Conservation (phyloP, 2,888 invertebrate species). For the Cheilosia pagana region DNA sequence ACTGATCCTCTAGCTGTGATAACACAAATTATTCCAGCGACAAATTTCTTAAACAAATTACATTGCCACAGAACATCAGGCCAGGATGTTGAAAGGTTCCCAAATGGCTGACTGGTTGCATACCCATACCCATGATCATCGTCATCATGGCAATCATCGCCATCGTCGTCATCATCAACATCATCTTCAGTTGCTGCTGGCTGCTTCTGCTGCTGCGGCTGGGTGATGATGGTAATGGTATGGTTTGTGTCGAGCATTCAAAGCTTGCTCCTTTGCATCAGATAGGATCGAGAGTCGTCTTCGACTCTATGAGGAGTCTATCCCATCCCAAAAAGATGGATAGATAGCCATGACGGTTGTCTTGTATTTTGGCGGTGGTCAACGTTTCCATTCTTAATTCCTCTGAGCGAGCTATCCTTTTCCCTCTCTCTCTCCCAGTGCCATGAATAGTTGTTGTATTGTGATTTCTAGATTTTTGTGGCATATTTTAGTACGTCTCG, state of each 20-base stretch:
- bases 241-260: neutral
- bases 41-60: slow-evolving; percentile 74
- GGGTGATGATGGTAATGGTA: neutral
- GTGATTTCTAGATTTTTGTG: slow-evolving; percentile 72
- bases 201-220: slow-evolving; percentile 39
- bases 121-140: slow-evolving; percentile 44
- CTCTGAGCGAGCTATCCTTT: neutral
- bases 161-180: slow-evolving; percentile 64
- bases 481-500: slow-evolving; percentile 64
- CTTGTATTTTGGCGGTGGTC: slow-evolving; percentile 68
- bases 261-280: slow-evolving; percentile 48
- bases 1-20: slow-evolving; percentile 72
- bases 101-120: slow-evolving; percentile 40
- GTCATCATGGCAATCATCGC: slow-evolving; percentile 65
- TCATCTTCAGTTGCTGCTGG: slow-evolving; percentile 50
- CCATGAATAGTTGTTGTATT: slow-evolving; percentile 44
- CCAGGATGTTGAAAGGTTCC: slow-evolving; percentile 67
- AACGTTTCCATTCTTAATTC: slow-evolving; percentile 49
- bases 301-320: slow-evolving; percentile 29
- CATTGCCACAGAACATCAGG: slow-evolving; percentile 67
- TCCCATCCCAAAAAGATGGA: slow-evolving; percentile 60
- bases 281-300: slow-evolving; percentile 41
- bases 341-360: slow-evolving; percentile 73
- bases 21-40: slow-evolving; percentile 74
- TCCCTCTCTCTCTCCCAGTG: slow-evolving; percentile 8